Evolutionary conservation across 1,140 invertebrate species (phyloP), one percentile per base, ranked within the genome.

Genomic region (Apis florea): DNA sequence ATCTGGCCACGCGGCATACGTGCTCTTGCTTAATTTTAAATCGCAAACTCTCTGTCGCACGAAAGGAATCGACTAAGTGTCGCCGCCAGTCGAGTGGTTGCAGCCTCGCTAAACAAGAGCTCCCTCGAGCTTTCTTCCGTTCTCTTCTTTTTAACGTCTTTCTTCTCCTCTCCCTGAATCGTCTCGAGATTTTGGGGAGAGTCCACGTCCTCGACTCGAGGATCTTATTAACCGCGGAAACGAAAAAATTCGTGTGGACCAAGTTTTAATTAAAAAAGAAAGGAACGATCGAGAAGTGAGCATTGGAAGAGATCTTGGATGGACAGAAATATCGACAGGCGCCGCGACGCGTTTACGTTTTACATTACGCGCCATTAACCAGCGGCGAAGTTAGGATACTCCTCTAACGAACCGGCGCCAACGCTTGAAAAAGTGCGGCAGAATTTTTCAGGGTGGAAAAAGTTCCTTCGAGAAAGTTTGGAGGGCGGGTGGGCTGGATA

Each of bases 321-420:
- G 6, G 31, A 40, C n/a, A n/a, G 31, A 40, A 85, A 82, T 72
- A 81, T 82, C 73, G 78, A 63, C 31, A 49, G 51, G 17, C 49
- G 69, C 11, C 58, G 69, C 69, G 70, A 24, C 49, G 59, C 31
- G 31, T 40, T 40, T 31, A 47, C 59, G 13, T 56, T 73, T 59
- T 79, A 40, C 78, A n/a, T n/a, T n/a, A 79, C 78, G 68, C 64
- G 79, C 80, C 68, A 77, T 82, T 77, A 85, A 72, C 31, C 71
- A 26, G 19, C 21, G 31, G 63, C 69, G 49, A 73, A 85, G 63
- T 73, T 85, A 70, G 73, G 68, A 78, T 82, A 70, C 58, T 79
- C 53, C 26, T 31, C 69, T 85, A 86, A 82, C 83, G 83, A 86
- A 77, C 79, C 84, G 83, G 68, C 63, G 73, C 83, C 82, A 85